Base-by-base conservation (phyloP, 37 sponge, comb jelly and placozoan species). In the Halisarca cf. caerulea region DNA sequence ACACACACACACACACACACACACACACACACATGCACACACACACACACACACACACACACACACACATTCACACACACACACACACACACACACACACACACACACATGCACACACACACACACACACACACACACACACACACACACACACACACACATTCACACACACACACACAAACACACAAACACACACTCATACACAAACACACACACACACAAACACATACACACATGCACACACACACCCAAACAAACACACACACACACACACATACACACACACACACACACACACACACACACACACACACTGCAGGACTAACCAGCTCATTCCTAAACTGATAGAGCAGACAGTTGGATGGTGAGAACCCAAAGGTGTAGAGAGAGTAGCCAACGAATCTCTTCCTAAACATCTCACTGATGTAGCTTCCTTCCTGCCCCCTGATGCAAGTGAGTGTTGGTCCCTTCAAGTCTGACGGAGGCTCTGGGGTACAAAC, bases 401-500 rank as follows among this genome's bases (percentile, higher is more conserved):
- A 23, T 47, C 78, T 86, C 64, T 68, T 83, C 77, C 25, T 74
- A 2, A 78, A 72, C 71, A 92, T 77, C 15, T 84, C 47, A 23
- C 86, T 75, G 32, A 81, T 77, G 25, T 86, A 33, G 2, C 78
- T 58, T 0, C 77, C 87, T 21, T 86, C 55, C 58, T 92, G 87
- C 3, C 93, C 93, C 42, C 71, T 86, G 68, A 92, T 69, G 58
- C 84, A 92, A 0, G 87, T 80, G 38, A 88, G 80, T 17, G 90
- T 86, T 18, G 93, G 93, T 0, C 93, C 93, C 21, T 83, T 40
- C 40, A 86, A 7, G 2, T 25, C 38, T 35, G 1, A 80, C 11
- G 93, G 87, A 2, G 89, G 87, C 69, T 92, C 93, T 92, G 78
- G 1, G 25, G n/a, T n/a, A n/a, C n/a, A n/a, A n/a, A n/a, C n/a